A percentile compares a stretch with the other conserved stretches of the same genome.
Evolutionary conservation across 2,888 invertebrate species (phyloP).

Genomic region (Hirudinaria manillensis): DNA sequence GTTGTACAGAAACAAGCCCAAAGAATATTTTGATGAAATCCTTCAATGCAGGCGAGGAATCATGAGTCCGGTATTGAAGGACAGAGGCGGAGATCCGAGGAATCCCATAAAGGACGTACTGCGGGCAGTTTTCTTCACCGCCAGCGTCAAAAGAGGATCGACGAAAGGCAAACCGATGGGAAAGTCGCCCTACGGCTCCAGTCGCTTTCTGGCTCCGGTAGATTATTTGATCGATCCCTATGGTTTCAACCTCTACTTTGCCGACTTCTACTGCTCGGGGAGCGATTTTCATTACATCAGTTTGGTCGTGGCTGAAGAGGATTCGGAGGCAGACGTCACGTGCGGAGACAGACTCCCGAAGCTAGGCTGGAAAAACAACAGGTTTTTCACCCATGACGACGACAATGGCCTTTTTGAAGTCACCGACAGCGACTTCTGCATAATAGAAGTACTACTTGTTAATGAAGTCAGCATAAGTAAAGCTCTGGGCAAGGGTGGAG

Average conservation of each 20-base stretch:
- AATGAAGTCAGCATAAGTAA: no score
- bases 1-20: conserved; percentile 16
- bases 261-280: neutral
- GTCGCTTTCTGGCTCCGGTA: neutral
- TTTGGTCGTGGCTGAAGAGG: neutral
- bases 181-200: neutral
- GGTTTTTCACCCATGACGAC: neutral
- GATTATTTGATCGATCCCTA: neutral
- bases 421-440: no score
- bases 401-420: no score
- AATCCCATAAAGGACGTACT: conserved; percentile 9
- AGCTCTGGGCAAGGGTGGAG: no score
- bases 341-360: neutral
- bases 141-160: neutral
- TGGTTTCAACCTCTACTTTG: neutral
- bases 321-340: neutral
- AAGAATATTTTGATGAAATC: conserved; percentile 14
- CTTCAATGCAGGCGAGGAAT: neutral
- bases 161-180: neutral
- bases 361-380: neutral
- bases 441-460: no score
- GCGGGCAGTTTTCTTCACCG: neutral
- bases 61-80: neutral
- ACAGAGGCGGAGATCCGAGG: neutral
- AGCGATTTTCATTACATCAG: neutral